Base-by-base conservation (phyloP, 1,140 invertebrate species). In the Eumeta japonica region DNA sequence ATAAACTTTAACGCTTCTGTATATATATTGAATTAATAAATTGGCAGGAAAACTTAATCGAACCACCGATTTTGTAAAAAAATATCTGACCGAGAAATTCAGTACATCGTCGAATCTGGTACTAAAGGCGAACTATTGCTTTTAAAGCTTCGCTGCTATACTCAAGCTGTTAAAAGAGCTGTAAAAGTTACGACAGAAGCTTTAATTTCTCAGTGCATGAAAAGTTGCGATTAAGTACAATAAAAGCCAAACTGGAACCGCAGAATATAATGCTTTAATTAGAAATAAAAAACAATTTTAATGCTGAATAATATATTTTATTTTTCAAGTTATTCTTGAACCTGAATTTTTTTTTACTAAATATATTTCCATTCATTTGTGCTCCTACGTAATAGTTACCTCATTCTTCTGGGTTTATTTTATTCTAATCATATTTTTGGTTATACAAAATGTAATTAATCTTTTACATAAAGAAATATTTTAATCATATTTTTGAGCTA, bases 131-230 rank as follows among this genome's bases (percentile, higher is more conserved):
- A 31, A 13, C 9, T 31, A 13, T 1, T 29, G 28, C 38, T 47
- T 3, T 31, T 40, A 37, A 20, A 32, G 3, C 35, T 47, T 5
- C 41, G 41, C 27, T 43, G 35, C 14, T 41, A 46, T 29, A 39
- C 32, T 11, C n/a, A n/a, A 36, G 39, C 44, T 19, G 36, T 46
- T n/a, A 40, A 46, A 20, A 32, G 40, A 29, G 45, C 45, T 9
- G 43, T 46, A 5, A 46, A 42, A 24, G 12, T 30, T 3, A 32
- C 30, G 3, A 47, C 41, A 11, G 41, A 43, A 38, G 45, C 37
- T 24, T 33, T 36, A 14, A 16, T 2, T 16, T 10, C 10, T 16
- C 11, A 16, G 10, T 32, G 30, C 18, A n/a, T 2, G 10, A 32
- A 5, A 16, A 3, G 9, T n/a, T 7, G 2, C 2, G 30, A 3